Evolutionary conservation across 2,888 invertebrate species (phyloP), one percentile per base, ranked within the genome.

Genomic region (Caenorhabditis zanzibari): DNA sequence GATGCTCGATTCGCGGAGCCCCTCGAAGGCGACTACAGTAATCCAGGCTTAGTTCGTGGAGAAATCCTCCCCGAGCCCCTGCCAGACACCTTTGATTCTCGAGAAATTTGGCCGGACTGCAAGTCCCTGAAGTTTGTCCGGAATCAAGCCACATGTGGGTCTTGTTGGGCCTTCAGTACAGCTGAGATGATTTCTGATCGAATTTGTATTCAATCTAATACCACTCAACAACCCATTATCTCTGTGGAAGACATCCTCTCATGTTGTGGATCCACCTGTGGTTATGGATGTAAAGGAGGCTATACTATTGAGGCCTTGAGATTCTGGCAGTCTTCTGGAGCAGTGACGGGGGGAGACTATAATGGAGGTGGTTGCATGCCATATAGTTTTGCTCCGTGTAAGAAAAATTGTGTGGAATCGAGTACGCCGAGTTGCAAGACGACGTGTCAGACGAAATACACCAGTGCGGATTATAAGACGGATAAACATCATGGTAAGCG

Each of bases 301-400:
- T 80, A 66, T 19, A 44, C 35, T 6, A 72, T 80, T 7, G 49
- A 80, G n/a, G 72, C 79, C 14, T 22, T 80, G 56, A 24, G 22
- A n/a, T 80, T 44, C 32, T 80, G 72, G 72, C 64, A 47, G 1
- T 12, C 22, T 7, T 32, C 24, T 7, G 79, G 79, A 72, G 66
- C 47, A 10, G 79, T 80, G 10, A 72, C 79, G 3, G 79, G 79
- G 14, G 79, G 79, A 14, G 79, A 80, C 19, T 80, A 72, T n/a
- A 19, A 22, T 22, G 79, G 71, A 10, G 16, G 93, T 94, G 96
- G 97, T 7, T 97, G 97, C 93, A 94, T 95, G 86, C 96, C 97
- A 0, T 97, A 77, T 38, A 24, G 63, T 2, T 77, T 71, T 19
- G 63, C 69, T 10, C 77, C 77, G 97, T 92, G 95, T 95, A 19